A percentile compares a stretch with the other conserved stretches of the same genome.
These are phyloP conservation scores for Nomada hirtipes DNA, from an alignment of 2,888 invertebrate genomes.

Conservation along the genomic window DNA sequence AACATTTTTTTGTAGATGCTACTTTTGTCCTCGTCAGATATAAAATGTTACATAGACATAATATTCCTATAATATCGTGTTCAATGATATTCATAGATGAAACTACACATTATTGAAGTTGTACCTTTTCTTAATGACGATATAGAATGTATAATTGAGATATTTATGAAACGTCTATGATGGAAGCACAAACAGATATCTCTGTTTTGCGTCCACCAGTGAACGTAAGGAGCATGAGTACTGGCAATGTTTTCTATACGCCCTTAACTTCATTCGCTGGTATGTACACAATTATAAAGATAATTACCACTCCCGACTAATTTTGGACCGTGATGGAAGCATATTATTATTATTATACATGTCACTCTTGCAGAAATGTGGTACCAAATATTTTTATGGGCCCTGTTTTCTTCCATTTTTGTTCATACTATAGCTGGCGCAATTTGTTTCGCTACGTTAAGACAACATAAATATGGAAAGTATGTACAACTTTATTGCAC, in stretches of 20 bases:
- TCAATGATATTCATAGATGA: no score
- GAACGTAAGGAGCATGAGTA: slow-evolving; percentile 64
- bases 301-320: neutral
- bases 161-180: slow-evolving; percentile 36
- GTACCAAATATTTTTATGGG: slow-evolving; percentile 98
- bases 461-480: slow-evolving; percentile 96
- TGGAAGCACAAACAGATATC: slow-evolving; percentile 60
- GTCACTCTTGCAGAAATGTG: slow-evolving; percentile 93
- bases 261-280: slow-evolving; percentile 80
- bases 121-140: slow-evolving; percentile 11
- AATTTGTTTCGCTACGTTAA: slow-evolving; percentile 95
- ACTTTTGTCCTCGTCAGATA: neutral
- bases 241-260: slow-evolving; percentile 72
- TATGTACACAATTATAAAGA: slow-evolving; percentile 60
- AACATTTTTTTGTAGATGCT: slow-evolving; percentile 21
- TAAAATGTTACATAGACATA: neutral
- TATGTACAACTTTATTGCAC: slow-evolving; percentile 75
- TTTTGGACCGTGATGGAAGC: neutral
- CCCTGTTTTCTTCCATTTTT: slow-evolving; percentile 96
- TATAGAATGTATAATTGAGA: slow-evolving; percentile 14
- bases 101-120: slow-evolving; percentile 9
- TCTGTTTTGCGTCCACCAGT: slow-evolving; percentile 60
- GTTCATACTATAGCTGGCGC: slow-evolving; percentile 96
- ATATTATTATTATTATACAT: no score
- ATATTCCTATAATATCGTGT: no score